Evolutionary conservation across 64 coral and sea anemone genomes (phyloP), one percentile per base, ranked within the genome.

Genomic region (Porites lutea): DNA sequence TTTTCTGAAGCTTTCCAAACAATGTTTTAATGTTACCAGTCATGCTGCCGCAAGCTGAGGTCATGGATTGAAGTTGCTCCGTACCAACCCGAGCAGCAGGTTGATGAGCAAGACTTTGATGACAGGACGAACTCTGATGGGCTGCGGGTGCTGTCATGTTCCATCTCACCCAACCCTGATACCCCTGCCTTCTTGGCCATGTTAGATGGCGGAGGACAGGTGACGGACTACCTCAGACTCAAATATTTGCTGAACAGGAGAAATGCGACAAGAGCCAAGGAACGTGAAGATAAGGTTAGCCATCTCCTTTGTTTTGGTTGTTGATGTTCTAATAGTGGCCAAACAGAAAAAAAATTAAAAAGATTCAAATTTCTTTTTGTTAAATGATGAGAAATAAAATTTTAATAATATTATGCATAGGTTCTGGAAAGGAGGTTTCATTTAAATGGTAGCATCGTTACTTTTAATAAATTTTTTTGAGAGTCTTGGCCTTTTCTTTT

Each of bases 61-160:
- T 94, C 97, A 4, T 77, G 78, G 73, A 91, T 96, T 72, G 97
- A 99, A 60, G 88, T 94, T 49, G 97, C 97, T 20, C 94, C 97
- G 13, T 99, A 96, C 55, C 97, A 99, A 47, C 94, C 97, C 0
- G 97, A 99, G 55, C 97, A 97, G 67, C 95, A 99, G 48, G 90
- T 90, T 43, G 91, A 95, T 48, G 94, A 96, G 12, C 82, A 96
- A 46, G 91, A 92, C 19, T 96, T 94, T 61, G 94, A 98, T 65
- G 90, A 86, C 64, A 77, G 80, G 43, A 65, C 90, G 15, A 88
- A 89, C 79, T 78, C 64, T 48, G 83, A 99, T 27, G 97, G 97
- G 14, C 71, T 99, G 15, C 92, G 94, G 53, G 97, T 99, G 2
- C 55, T 99, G 68, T 83, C 97, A 3, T 93, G 88, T 37, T 93